Evolutionary conservation across 2,888 invertebrate species (phyloP).

Genomic region (Orchesellides sinensis): DNA sequence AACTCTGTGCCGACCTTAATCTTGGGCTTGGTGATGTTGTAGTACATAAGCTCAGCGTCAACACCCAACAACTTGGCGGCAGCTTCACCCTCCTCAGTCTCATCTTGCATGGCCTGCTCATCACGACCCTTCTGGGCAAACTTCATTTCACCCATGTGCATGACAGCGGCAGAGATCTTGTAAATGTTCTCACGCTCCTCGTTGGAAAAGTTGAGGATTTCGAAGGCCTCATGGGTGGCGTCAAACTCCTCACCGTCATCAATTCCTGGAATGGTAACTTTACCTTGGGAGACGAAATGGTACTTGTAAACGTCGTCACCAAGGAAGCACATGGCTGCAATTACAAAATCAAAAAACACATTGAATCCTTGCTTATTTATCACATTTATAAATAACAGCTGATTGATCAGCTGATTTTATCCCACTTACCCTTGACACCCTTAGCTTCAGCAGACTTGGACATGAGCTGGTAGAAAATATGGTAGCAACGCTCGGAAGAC

Average conservation of each 20-base stretch:
- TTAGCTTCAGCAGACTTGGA: constrained; percentile 37
- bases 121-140: constrained; percentile 82
- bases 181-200: constrained; percentile 79
- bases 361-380: no score
- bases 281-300: constrained; percentile 97
- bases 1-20: constrained; percentile 99
- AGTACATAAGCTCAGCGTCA: constrained; percentile 92
- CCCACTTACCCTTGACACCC: constrained; percentile 67
- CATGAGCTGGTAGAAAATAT: constrained; percentile 99
- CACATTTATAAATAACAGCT: no score
- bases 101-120: constrained; percentile 76
- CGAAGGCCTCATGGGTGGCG: constrained; percentile 90
- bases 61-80: constrained; percentile 94
- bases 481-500: constrained; percentile 98
- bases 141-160: constrained; percentile 79
- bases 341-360: no score
- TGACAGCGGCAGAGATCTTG: constrained; percentile 70
- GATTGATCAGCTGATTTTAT: no score
- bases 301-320: constrained; percentile 93
- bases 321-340: constrained; percentile 76
- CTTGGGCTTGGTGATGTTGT: constrained; percentile 96
- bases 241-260: constrained; percentile 96
- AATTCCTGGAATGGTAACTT: constrained; percentile 94
- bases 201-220: constrained; percentile 80
- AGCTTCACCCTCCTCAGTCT: constrained; percentile 84